Evolutionary conservation across 2,888 invertebrate species (phyloP).

Genomic region (Melinaea marsaeus): DNA sequence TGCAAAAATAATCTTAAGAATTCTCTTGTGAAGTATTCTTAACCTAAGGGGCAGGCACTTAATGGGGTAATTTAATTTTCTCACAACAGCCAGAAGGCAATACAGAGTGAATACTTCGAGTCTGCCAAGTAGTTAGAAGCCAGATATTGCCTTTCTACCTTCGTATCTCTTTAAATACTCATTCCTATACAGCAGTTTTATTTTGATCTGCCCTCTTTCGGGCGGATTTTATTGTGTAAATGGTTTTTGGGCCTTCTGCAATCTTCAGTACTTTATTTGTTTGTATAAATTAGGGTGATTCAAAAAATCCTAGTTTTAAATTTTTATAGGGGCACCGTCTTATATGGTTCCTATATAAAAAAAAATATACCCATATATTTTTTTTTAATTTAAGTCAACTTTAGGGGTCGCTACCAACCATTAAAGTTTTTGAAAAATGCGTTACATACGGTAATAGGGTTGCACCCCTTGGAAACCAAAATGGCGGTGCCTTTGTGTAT

Average conservation of each 20-base stretch:
- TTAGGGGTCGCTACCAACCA: too few species aligned
- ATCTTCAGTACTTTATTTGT: not conserved
- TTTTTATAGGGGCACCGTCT: too few species aligned
- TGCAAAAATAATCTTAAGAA: slow-evolving; percentile 1
- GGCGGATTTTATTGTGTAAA: slow-evolving; percentile 13
- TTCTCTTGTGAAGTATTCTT: slow-evolving; percentile 27
- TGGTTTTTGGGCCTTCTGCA: slow-evolving; percentile 3
- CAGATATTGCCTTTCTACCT: slow-evolving; percentile 38
- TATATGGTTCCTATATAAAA: too few species aligned
- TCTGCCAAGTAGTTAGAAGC: slow-evolving; percentile 37
- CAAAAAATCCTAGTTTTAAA: too few species aligned
- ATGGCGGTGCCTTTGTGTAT: too few species aligned
- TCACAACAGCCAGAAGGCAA: slow-evolving; percentile 49
- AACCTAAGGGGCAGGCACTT: slow-evolving; percentile 43
- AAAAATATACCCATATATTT: too few species aligned
- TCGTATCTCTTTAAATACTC: slow-evolving; percentile 35
- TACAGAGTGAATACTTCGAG: slow-evolving; percentile 37
- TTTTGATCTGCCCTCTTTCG: slow-evolving; percentile 20
- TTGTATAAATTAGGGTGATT: too few species aligned
- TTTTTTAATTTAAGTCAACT: too few species aligned
- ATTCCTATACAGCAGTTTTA: slow-evolving; percentile 31
- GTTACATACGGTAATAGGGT: too few species aligned
- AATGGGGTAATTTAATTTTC: slow-evolving; percentile 68
- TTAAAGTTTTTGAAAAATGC: too few species aligned
- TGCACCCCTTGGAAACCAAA: too few species aligned